phyloP scores from a whole-genome alignment of 2,888 invertebrate genomes.

The Cephus pulcher region DNA sequence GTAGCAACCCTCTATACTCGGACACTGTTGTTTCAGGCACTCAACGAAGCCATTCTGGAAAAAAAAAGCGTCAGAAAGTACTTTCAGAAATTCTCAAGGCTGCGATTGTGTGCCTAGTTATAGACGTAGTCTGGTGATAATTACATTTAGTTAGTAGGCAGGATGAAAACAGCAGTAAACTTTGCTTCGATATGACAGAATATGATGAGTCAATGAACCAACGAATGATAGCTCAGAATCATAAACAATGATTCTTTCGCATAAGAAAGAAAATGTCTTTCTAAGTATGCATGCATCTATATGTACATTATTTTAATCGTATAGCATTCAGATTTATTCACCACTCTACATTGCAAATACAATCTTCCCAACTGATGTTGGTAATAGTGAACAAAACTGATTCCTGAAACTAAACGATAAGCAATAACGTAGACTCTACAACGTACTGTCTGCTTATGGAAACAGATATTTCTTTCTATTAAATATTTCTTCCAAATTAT shows the following conservation, averaged over 20 bases:
- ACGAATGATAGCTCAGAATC: not conserved
- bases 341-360: not conserved
- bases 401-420: not conserved
- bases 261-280: not conserved
- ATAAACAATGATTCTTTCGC: not conserved
- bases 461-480: not conserved
- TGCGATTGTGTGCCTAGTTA: conserved; percentile 46
- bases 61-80: conserved; percentile 51
- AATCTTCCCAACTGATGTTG: not conserved
- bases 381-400: not conserved
- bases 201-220: conserved; percentile 42
- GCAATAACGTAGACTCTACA: not conserved
- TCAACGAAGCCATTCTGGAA: conserved; percentile 87
- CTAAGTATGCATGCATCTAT: not conserved
- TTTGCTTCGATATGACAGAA: not conserved
- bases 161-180: conserved; percentile 31
- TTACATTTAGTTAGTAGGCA: conserved; percentile 37
- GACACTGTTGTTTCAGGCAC: conserved; percentile 83
- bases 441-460: not conserved
- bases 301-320: not conserved
- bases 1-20: conserved; percentile 86
- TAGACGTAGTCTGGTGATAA: conserved; percentile 27
- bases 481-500: not conserved
- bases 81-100: conserved; percentile 33
- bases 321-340: not conserved